Percentiles rank a stretch among this genome's conserved stretches.
These are phyloP conservation scores for Temnothorax unifasciatus DNA, from an alignment of 2,888 invertebrate genomes.

Conservation along the genomic window DNA sequence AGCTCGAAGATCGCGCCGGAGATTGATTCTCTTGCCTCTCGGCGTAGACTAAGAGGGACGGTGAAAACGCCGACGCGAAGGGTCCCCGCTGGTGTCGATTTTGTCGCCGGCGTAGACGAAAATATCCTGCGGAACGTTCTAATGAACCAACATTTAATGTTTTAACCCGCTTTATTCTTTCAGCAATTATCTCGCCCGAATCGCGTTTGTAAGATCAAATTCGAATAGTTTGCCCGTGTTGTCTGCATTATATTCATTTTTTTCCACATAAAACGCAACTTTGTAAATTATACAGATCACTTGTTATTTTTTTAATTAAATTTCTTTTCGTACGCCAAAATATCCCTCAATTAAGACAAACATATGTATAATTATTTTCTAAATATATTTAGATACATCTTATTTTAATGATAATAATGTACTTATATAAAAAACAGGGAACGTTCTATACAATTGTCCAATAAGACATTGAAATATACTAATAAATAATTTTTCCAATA, in stretches of 20 bases:
- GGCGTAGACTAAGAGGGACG: slow-evolving; percentile 1
- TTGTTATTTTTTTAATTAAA: background rate
- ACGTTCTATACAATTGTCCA: background rate
- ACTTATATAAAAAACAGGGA: background rate
- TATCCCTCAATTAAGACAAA: background rate
- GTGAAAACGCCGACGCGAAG: slow-evolving; percentile 13
- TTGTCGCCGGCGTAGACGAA: slow-evolving; percentile 6
- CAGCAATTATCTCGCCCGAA: background rate
- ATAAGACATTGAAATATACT: background rate
- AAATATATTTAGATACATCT: background rate
- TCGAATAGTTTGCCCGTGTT: background rate
- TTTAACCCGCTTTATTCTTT: background rate
- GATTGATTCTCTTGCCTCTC: slow-evolving; percentile 38
- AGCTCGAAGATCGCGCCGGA: slow-evolving; percentile 50
- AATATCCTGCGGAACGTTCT: slow-evolving; percentile 8
- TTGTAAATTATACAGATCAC: background rate
- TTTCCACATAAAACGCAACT: background rate
- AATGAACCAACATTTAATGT: background rate
- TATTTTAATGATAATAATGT: background rate
- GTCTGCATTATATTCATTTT: background rate
- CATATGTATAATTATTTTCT: background rate
- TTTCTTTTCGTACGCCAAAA: background rate
- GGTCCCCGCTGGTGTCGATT: background rate
- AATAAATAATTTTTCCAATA: slow-evolving; percentile 1
- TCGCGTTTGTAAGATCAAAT: background rate